A percentile compares a stretch with the other conserved stretches of the same genome.
Evolutionary conservation across 23 tunicate genomes (phyloP).

Genomic region (Corella eumyota): DNA sequence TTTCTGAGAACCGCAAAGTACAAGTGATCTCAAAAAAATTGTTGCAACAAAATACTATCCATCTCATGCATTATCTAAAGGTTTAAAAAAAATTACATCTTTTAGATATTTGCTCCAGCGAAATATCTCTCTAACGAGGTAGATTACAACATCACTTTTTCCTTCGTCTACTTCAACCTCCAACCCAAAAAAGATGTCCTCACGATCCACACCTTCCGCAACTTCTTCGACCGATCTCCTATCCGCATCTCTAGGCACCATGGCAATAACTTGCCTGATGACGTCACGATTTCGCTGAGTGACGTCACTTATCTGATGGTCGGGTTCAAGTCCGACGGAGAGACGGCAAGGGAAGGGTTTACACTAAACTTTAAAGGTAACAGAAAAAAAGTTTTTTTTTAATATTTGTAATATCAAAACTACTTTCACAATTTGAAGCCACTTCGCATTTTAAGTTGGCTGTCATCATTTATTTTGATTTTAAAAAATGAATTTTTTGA

Average conservation of each 20-base stretch:
- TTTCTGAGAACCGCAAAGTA: no score
- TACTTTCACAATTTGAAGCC: no score
- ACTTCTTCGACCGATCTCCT: background rate
- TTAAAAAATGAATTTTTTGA: no score
- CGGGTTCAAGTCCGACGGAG: conserved; percentile 3
- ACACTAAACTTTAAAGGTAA: conserved; percentile 9
- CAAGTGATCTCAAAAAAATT: no score
- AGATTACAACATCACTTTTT: conserved; percentile 7
- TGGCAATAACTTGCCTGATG: background rate
- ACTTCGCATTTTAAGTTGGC: no score
- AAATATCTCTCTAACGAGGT: conserved; percentile 3
- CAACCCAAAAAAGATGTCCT: conserved; percentile 20
- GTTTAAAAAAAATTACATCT: no score
- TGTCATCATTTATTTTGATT: no score
- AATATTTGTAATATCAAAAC: no score
- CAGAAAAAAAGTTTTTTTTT: no score
- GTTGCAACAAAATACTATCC: no score
- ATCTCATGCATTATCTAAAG: no score
- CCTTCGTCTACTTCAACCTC: conserved; percentile 35
- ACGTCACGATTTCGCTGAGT: background rate
- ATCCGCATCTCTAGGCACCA: background rate
- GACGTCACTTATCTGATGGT: background rate
- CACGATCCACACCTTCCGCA: conserved; percentile 8
- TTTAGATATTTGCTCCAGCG: conserved; percentile 11
- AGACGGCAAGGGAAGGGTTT: conserved; percentile 5